Conservation (phyloP, 2,888 invertebrate species). For the Tricholauxania praeusta region DNA sequence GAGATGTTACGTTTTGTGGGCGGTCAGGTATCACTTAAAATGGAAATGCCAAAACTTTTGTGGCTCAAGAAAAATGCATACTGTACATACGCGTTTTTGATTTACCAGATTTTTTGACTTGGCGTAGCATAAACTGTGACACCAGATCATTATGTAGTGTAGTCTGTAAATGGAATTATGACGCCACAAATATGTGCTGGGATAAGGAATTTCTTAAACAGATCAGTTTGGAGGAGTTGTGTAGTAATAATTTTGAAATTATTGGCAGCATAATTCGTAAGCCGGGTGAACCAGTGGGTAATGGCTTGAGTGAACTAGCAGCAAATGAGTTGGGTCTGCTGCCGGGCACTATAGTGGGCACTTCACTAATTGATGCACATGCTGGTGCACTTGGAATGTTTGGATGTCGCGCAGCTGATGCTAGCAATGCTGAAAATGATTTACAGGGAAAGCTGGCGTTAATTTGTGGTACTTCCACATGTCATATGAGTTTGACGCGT, state of each 20-base stretch:
- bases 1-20: constrained; percentile 87
- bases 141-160: constrained; percentile 90
- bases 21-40: constrained; percentile 94
- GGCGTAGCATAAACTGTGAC: constrained; percentile 85
- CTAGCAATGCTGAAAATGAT: constrained; percentile 41
- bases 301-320: constrained; percentile 73
- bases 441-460: constrained; percentile 68
- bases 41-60: constrained; percentile 94
- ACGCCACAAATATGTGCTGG: constrained; percentile 80
- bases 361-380: constrained; percentile 95
- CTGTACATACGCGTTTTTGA: constrained; percentile 84
- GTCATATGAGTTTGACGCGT: constrained; percentile 89
- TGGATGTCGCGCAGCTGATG: constrained; percentile 72
- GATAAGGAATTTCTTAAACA: constrained; percentile 76
- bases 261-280: constrained; percentile 77
- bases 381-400: constrained; percentile 92
- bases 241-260: constrained; percentile 74
- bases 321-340: constrained; percentile 79
- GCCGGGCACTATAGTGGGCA: constrained; percentile 83
- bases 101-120: constrained; percentile 92
- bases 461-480: constrained; percentile 96
- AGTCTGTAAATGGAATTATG: constrained; percentile 95
- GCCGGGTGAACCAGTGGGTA: constrained; percentile 80
- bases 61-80: constrained; percentile 88
- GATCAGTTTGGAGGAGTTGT: constrained; percentile 82